These are phyloP conservation scores for Cisticola juncidis DNA, from an alignment of 2,113 vertebrate species.

Conservation along the genomic window DNA sequence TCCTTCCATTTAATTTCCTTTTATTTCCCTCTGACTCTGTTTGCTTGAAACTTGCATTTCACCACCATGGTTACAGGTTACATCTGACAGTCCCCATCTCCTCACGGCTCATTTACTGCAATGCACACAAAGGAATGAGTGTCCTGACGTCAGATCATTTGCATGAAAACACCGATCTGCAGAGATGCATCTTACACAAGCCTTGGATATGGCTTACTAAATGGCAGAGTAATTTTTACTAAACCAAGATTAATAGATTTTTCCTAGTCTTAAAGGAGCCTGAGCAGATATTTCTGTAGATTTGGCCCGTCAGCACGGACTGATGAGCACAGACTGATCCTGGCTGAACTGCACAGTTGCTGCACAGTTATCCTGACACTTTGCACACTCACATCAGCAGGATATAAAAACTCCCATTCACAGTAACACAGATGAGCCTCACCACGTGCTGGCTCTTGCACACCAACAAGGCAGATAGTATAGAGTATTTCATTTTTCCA, in stretches of 20 bases:
- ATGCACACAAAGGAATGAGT: background rate
- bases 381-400: background rate
- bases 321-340: background rate
- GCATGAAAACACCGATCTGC: background rate
- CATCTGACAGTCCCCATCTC: background rate
- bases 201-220: background rate
- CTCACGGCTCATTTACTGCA: constrained; percentile 19
- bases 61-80: background rate
- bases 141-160: background rate
- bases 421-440: background rate
- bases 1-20: constrained; percentile 13
- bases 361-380: background rate
- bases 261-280: background rate
- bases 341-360: fast-evolving
- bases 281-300: background rate
- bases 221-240: background rate
- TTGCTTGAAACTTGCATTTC: background rate
- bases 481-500: background rate
- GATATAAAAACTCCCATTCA: background rate
- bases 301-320: background rate
- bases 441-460: background rate
- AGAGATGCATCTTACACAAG: background rate
- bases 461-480: background rate
- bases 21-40: background rate
- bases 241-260: background rate